These are phyloP conservation scores for Channallabes apus DNA, from an alignment of 2,797 vertebrate species.

Conservation along the genomic window DNA sequence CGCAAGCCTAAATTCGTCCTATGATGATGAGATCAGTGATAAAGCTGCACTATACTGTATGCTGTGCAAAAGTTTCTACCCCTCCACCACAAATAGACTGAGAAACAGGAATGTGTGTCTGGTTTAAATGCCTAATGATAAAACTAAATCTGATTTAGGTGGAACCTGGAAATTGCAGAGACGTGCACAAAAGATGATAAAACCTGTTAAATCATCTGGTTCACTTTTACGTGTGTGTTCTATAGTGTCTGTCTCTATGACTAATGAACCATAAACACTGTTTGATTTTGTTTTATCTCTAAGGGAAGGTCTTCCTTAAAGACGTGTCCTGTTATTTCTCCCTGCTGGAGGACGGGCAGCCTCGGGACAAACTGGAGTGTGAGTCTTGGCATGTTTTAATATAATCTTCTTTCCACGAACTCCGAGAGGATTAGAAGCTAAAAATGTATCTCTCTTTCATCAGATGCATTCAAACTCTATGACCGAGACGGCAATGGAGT, in stretches of 20 bases:
- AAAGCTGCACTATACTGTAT: not conserved
- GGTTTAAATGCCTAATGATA: too few species aligned
- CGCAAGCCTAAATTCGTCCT: not conserved
- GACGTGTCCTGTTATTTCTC: constrained; percentile 95
- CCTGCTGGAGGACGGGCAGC: constrained; percentile 87
- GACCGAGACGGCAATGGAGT: constrained; percentile 90
- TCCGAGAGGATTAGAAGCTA: constrained; percentile 4
- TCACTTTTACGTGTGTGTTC: not conserved
- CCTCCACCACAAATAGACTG: not conserved
- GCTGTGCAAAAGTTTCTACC: not conserved
- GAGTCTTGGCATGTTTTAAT: constrained; percentile 62
- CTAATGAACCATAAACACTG: not conserved
- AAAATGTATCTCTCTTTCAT: constrained; percentile 46
- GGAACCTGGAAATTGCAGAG: not conserved
- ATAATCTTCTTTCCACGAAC: constrained; percentile 31
- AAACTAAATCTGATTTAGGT: too few species aligned
- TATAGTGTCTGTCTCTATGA: not conserved
- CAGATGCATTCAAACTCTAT: constrained; percentile 90
- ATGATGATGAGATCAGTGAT: not conserved
- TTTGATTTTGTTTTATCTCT: constrained; percentile 50
- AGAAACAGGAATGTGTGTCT: not conserved
- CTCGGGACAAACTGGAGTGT: constrained; percentile 93
- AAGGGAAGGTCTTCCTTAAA: constrained; percentile 82
- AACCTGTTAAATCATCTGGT: not conserved
- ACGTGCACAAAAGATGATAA: not conserved